Evolutionary conservation across 2,797 vertebrate genomes (phyloP).

Genomic region (Carduelis carduelis): DNA sequence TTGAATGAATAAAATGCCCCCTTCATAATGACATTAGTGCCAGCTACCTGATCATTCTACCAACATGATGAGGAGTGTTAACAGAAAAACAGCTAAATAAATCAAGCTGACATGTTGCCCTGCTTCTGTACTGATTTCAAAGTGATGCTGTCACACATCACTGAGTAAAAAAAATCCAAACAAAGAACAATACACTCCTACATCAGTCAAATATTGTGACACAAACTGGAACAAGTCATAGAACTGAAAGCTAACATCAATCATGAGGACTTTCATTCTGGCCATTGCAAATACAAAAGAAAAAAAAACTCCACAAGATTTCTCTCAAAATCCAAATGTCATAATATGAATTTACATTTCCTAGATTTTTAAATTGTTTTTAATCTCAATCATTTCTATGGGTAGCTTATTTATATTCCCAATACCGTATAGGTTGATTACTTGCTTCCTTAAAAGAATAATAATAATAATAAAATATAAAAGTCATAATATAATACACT

Average conservation of each 20-base stretch:
- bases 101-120: slow-evolving; percentile 18
- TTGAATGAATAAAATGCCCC: not conserved
- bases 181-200: not conserved
- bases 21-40: not conserved
- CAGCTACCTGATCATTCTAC: not conserved
- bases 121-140: not conserved
- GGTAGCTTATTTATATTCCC: not conserved
- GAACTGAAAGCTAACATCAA: slow-evolving; percentile 32
- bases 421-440: not conserved
- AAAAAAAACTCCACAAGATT: not conserved
- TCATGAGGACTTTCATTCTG: not conserved
- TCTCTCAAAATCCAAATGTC: not conserved
- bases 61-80: not conserved
- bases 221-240: slow-evolving; percentile 40
- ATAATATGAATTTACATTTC: not conserved
- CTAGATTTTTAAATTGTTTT: not conserved
- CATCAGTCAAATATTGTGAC: slow-evolving; percentile 54
- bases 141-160: slow-evolving; percentile 27
- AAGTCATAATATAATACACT: not conserved
- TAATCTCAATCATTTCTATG: not conserved
- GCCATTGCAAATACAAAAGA: not conserved
- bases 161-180: not conserved
- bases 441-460: not conserved
- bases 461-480: not conserved
- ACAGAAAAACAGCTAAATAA: slow-evolving; percentile 33